A percentile compares a stretch with the other conserved stretches of the same genome.
These are phyloP conservation scores for Acrocyrtus sp. DNA, from an alignment of 2,888 invertebrate genomes.

Conservation along the genomic window DNA sequence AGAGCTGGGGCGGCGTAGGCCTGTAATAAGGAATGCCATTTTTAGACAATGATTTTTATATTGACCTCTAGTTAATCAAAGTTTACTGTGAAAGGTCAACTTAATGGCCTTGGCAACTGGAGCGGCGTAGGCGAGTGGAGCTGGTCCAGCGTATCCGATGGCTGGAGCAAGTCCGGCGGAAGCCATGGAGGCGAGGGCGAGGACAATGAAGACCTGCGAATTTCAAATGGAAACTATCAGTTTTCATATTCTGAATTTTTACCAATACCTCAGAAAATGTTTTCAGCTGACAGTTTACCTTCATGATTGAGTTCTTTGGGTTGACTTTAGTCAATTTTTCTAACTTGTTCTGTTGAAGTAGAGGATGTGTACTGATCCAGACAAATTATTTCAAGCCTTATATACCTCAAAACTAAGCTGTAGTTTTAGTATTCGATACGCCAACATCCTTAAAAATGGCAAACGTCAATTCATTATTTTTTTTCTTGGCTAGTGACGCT, in stretches of 20 bases:
- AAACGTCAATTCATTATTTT: too few species aligned
- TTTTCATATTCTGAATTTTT: not conserved
- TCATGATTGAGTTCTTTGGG: not conserved
- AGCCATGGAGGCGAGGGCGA: not conserved
- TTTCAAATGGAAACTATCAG: not conserved
- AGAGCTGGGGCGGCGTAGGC: conserved; percentile 16
- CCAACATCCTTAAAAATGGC: not conserved
- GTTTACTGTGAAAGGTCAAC: not conserved
- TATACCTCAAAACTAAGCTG: not conserved
- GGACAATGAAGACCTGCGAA: not conserved
- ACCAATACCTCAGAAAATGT: not conserved
- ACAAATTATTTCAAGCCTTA: not conserved
- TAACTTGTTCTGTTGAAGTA: not conserved
- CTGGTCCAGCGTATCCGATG: not conserved
- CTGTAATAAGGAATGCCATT: not conserved
- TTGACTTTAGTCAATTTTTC: not conserved
- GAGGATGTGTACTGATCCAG: not conserved
- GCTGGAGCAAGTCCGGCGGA: not conserved
- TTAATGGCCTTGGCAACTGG: conserved; percentile 6
- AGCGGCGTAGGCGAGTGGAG: conserved; percentile 6
- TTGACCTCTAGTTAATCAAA: not conserved
- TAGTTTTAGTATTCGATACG: not conserved
- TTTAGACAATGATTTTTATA: not conserved
- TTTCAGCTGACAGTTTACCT: not conserved
- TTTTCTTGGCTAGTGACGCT: too few species aligned